Percentiles rank a stretch among this genome's conserved stretches.
These are phyloP conservation scores for Tethya wilhelma DNA, from an alignment of 37 sponge, comb jelly and placozoan species.

Conservation along the genomic window DNA sequence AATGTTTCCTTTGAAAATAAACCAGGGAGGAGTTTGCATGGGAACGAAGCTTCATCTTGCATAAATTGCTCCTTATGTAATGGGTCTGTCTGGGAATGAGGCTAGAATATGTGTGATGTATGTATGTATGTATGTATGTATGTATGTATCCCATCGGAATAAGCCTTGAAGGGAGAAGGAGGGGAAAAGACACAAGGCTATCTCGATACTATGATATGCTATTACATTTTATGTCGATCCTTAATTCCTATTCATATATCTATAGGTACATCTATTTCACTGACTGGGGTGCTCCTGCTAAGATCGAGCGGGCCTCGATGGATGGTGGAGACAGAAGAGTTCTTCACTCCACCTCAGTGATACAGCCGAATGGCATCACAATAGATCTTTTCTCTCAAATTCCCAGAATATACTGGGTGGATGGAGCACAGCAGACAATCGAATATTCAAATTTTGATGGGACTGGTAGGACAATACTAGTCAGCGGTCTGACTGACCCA, in stretches of 20 bases:
- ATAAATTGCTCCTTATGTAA: no score
- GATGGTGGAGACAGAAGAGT: conserved; percentile 51
- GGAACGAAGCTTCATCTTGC: no score
- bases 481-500: conserved; percentile 25
- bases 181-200: no score
- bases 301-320: conserved; percentile 66
- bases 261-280: conserved; percentile 67
- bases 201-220: no score
- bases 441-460: conserved; percentile 33
- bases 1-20: not conserved
- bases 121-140: no score
- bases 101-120: no score
- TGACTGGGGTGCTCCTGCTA: conserved; percentile 62
- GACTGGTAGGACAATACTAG: conserved; percentile 6
- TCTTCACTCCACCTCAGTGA: conserved; percentile 21
- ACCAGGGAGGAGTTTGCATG: not conserved
- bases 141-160: no score
- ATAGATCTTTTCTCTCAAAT: conserved; percentile 15
- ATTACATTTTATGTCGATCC: no score
- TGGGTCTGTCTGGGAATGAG: no score
- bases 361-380: conserved; percentile 51
- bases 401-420: conserved; percentile 47
- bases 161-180: no score
- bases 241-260: no score
- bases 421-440: conserved; percentile 18